Evolutionary conservation across 2,113 vertebrate species (phyloP), one percentile per base, ranked within the genome.

Genomic region (Rhabdornis inornatus): DNA sequence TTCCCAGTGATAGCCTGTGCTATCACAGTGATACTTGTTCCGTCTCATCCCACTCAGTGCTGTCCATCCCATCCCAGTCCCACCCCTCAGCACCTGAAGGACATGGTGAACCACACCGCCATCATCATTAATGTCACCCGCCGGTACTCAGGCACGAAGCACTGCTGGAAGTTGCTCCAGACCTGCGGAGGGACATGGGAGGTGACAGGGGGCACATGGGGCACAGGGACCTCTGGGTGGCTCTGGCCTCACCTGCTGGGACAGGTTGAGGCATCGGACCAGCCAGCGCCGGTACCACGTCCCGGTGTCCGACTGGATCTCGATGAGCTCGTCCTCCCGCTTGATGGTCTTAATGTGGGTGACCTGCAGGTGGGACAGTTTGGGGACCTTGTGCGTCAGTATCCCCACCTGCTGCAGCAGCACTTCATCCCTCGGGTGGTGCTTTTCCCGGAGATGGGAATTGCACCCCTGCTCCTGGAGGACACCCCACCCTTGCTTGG

Each of bases 51-150:
- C 53, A 6, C 21, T 31, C 19, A 1, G 39, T 27, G 7, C 45
- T 11, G 5, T 13, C 28, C 37, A 25, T 22, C 23, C 49, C 42
- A 49, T 8, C 49, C 45, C 35, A 53, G 17, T 30, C 21, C 71
- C 45, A 15, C 7, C 31, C 57, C 4, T 25, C 42, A 15, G 49
- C 90, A 99, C 99, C 99, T 99, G 98, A 99, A 99, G 37, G 99
- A 99, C 99, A 99, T 99, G 81, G 99, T 99, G 98, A 99, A 99
- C 99, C 99, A 99, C 30, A 99, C 99, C 0, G 99, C 99, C 99
- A 99, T 99, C 99, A 99, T 99, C 99, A 99, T 99, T 75, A 99
- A 98, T 3, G 99, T 99, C 89, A 99, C 98, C 23, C 99, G 98
- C 4, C 99, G 98, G 72, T 99, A 99, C 89, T 99, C 98, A 0